Evolutionary conservation across 1,140 invertebrate genomes (phyloP), one percentile per base, ranked within the genome.

Genomic region (Elymnias hypermnestra): DNA sequence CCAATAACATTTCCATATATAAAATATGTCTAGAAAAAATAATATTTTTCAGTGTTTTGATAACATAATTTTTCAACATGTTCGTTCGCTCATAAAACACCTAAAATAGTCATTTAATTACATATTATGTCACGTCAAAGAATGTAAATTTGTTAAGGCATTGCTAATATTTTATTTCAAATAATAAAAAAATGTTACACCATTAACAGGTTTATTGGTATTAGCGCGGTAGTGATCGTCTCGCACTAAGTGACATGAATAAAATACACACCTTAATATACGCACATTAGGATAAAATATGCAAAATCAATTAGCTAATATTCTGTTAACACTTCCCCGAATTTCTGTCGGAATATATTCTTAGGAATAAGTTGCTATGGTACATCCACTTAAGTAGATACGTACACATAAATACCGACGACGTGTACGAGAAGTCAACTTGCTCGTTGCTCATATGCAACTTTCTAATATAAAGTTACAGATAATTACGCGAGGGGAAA

Each of bases 381-480:
- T 73, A 76, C 70, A 69, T 72, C 67, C 70, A 73, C 65, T 72
- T 60, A 49, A 72, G 62, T 70, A 63, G 54, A 46, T 63, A 63
- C 57, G 63, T 64, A 68, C 63, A 70, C 62, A 60, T 63, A 63
- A 63, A 61, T 63, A 57, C 55, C 47, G 55, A 59, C 47, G 53
- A 62, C 60, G 62, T 62, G 72, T 73, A 68, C 62, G 59, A 71
- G 59, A 58, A 72, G 58, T 69, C 64, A 74, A 76, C 77, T 82
- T 68, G 70, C 71, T 66, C 37, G 31, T 67, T 57, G 63, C 62
- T 71, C 63, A 70, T 72, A 73, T 68, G 58, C 62, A 72, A 81
- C 77, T 82, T 82, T 82, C 77, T 82, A 78, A 82, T 74, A 69
- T 65, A 76, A 65, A 51, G 69, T 67, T 57, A 60, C 44, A 54